Conservation (phyloP, 2,797 vertebrate genomes). For the Yasuhikotakia modesta region DNA sequence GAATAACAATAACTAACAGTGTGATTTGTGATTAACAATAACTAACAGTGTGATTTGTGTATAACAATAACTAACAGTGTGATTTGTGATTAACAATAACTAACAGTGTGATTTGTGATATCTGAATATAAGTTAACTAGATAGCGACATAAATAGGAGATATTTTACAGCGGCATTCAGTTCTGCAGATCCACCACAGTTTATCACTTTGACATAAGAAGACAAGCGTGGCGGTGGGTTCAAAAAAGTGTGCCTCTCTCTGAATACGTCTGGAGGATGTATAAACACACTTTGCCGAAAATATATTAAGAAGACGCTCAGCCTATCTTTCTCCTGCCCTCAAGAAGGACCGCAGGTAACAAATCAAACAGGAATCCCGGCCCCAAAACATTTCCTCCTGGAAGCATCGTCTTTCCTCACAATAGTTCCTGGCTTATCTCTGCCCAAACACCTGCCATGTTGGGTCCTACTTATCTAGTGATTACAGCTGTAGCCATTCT, state of each 20-base stretch:
- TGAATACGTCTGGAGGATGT: constrained; percentile 68
- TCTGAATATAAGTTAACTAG: no score
- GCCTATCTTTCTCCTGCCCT: constrained; percentile 69
- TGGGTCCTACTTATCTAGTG: constrained; percentile 78
- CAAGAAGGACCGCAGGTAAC: constrained; percentile 73
- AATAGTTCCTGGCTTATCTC: constrained; percentile 76
- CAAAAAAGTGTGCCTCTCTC: constrained; percentile 55
- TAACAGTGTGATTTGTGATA: no score
- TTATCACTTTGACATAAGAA: constrained; percentile 54
- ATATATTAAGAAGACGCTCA: constrained; percentile 65
- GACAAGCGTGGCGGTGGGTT: constrained; percentile 50
- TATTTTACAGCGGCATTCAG: constrained; percentile 32
- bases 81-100: no score
- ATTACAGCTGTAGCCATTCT: constrained; percentile 78
- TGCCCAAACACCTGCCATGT: constrained; percentile 80
- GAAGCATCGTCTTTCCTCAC: constrained; percentile 70
- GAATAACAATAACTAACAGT: no score
- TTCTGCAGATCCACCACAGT: constrained; percentile 8
- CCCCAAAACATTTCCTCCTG: constrained; percentile 74
- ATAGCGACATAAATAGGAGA: constrained; percentile 2
- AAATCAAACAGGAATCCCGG: constrained; percentile 77
- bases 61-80: no score
- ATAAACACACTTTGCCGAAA: constrained; percentile 60
- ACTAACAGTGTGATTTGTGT: no score
- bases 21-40: no score